Evolutionary conservation across 2,888 invertebrate species (phyloP), one percentile per base, ranked within the genome.

Genomic region (Eupithecia pulchellata): DNA sequence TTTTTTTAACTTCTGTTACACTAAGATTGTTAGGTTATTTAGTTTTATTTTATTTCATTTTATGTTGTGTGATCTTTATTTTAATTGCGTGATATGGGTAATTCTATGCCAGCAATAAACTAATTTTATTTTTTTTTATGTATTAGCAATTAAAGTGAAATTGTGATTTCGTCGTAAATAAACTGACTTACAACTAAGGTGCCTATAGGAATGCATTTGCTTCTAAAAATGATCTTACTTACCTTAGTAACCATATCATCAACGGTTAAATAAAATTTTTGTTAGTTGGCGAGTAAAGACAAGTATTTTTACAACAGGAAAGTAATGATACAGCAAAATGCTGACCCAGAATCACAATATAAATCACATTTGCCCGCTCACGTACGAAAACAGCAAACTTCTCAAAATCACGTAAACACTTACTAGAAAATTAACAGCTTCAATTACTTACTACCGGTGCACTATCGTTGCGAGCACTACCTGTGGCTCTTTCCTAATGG

Each of bases 401-500:
- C 79, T 77, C 78, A 79, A 81, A 79, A 83, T 83, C 84, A 85
- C 86, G 81, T 81, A 83, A 85, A 79, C 82, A 87, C 86, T 86
- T 82, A 86, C 83, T 83, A 82, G 82, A 81, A 87, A 89, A 90
- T 89, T 87, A 90, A 89, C 87, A 87, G 84, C 84, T 81, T 83
- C 89, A 89, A 91, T 92, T 92, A 91, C 89, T 88, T 85, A 77
- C 76, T 75, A 74, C 86, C 82, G 85, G 81, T 84, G 83, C 86
- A 86, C 86, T 88, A 86, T 87, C 80, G 86, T 84, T 89, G 84
- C 87, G 89, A 88, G 89, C 90, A 80, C 89, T 92, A 93, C 93
- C 93, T 93, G 93, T 91, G 87, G 92, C 90, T 91, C 86, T 83
- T 79, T 79, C 84, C 84, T 90, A 91, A 91, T 88, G 87, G 89